Evolutionary conservation across 2,797 vertebrate species (phyloP).

Genomic region (Hippocampus kuda): DNA sequence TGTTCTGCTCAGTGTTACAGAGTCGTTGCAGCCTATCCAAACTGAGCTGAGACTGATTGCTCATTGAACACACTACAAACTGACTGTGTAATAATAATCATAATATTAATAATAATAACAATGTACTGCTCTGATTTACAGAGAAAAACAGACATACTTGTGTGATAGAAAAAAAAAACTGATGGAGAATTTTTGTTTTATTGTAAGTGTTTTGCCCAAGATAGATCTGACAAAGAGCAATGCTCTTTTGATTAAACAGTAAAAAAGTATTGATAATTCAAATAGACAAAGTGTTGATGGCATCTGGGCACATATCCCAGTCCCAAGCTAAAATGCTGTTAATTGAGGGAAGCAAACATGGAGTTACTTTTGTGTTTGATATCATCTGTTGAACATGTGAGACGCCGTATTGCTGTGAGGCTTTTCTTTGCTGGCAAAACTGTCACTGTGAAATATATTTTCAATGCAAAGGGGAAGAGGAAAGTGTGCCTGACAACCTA

Average conservation of each 20-base stretch:
- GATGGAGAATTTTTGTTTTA: too few species aligned
- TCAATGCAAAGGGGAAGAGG: slow-evolving; percentile 16
- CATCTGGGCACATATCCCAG: background rate
- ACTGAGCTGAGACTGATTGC: background rate
- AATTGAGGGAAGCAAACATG: background rate
- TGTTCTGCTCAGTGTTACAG: background rate
- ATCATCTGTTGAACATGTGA: background rate
- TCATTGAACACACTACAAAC: background rate
- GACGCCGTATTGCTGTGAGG: slow-evolving; percentile 14
- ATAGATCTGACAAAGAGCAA: too few species aligned
- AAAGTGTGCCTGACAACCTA: slow-evolving; percentile 7
- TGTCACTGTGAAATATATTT: slow-evolving; percentile 29
- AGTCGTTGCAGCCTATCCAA: background rate
- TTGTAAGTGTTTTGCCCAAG: too few species aligned
- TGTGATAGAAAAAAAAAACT: too few species aligned
- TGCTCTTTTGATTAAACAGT: too few species aligned
- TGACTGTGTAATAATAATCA: too few species aligned
- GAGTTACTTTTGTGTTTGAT: background rate
- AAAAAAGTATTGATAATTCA: too few species aligned
- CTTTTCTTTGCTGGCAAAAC: slow-evolving; percentile 34
- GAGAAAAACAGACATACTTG: too few species aligned
- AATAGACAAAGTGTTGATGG: background rate
- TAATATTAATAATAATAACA: too few species aligned
- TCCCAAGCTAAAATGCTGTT: background rate
- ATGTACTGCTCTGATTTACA: too few species aligned